Evolutionary conservation across 2,797 vertebrate species (phyloP).

Genomic region (Triplophysa bombifrons): DNA sequence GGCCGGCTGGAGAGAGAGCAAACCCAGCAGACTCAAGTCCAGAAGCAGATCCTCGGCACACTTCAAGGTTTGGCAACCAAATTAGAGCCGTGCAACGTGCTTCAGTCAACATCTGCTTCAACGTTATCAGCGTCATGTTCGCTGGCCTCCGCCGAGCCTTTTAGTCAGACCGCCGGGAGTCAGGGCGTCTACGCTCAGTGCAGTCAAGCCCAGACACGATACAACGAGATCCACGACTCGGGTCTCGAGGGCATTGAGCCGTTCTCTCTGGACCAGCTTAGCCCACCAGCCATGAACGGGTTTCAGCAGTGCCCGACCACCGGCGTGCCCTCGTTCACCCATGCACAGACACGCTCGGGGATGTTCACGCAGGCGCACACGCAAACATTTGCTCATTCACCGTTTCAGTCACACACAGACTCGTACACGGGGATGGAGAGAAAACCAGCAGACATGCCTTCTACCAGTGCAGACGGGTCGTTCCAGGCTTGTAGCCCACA

Average conservation of each 20-base stretch:
- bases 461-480: slow-evolving; percentile 61
- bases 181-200: slow-evolving; percentile 71
- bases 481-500: slow-evolving; percentile 70
- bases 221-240: slow-evolving; percentile 66
- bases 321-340: slow-evolving; percentile 66
- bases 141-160: slow-evolving; percentile 63
- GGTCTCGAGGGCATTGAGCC: slow-evolving; percentile 70
- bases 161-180: slow-evolving; percentile 67
- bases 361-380: slow-evolving; percentile 58
- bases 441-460: slow-evolving; percentile 65
- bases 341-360: slow-evolving; percentile 43
- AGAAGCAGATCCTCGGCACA: slow-evolving; percentile 83
- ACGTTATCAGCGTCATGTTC: slow-evolving; percentile 60
- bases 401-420: slow-evolving; percentile 71
- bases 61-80: slow-evolving; percentile 79
- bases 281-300: slow-evolving; percentile 71
- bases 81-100: slow-evolving; percentile 60
- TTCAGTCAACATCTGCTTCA: slow-evolving; percentile 63
- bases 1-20: slow-evolving; percentile 80
- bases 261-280: slow-evolving; percentile 74
- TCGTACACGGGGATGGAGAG: slow-evolving; percentile 62
- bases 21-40: slow-evolving; percentile 82
- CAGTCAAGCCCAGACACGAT: slow-evolving; percentile 70
- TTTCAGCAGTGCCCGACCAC: slow-evolving; percentile 71
- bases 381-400: slow-evolving; percentile 62